Conservation (phyloP, 2,888 invertebrate genomes). For the Ashinkailepas kermadecensis region DNA sequence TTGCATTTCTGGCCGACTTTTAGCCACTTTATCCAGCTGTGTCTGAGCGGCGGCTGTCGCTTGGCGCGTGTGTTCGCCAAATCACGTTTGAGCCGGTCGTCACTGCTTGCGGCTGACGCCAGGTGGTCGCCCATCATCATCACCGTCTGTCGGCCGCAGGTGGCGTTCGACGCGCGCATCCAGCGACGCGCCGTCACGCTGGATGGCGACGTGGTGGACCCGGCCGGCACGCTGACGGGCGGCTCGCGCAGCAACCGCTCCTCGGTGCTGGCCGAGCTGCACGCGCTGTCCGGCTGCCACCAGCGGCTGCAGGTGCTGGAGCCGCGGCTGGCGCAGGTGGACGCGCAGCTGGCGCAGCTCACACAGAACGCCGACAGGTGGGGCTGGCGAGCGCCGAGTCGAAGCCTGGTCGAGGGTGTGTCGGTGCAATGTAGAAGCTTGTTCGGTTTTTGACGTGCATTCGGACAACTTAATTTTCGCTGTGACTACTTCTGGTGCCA, state of each 20-base stretch:
- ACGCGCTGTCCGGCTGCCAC: slow-evolving; percentile 35
- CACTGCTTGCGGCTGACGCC: no score
- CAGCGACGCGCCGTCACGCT: slow-evolving; percentile 60
- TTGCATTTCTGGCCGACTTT: no score
- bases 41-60: no score
- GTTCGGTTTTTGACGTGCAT: no score
- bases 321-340: slow-evolving; percentile 49
- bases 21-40: no score
- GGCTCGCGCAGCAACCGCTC: slow-evolving; percentile 47
- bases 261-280: slow-evolving; percentile 35
- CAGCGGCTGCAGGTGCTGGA: slow-evolving; percentile 40
- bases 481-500: no score
- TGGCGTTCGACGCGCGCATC: slow-evolving; percentile 42
- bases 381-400: slow-evolving; percentile 30
- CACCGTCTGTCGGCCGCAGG: slow-evolving; percentile 34
- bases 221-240: slow-evolving; percentile 81
- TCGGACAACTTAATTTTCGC: no score
- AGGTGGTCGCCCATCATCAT: no score
- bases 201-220: slow-evolving; percentile 87
- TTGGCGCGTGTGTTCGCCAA: no score
- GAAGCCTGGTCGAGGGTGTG: no score
- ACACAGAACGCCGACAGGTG: slow-evolving; percentile 41
- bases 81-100: no score
- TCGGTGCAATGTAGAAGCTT: no score
- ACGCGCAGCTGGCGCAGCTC: slow-evolving; percentile 46